Base-by-base conservation (phyloP, 2,888 invertebrate genomes). In the Ophonus ardosiacus region DNA sequence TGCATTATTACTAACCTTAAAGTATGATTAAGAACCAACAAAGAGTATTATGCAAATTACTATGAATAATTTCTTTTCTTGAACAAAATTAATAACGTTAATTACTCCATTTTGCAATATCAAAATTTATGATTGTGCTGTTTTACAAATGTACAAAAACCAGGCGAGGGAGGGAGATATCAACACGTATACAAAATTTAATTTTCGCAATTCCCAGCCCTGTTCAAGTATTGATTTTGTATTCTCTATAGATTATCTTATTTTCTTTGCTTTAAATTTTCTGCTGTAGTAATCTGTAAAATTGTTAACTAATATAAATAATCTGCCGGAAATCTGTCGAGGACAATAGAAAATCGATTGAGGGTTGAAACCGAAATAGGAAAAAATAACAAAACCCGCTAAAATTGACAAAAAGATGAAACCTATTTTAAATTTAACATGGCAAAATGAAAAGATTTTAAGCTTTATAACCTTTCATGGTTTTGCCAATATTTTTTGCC, bases 61-160 rank as follows among this genome's bases (percentile, higher is more conserved):
- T 40, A 10, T 74, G 71, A 43, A 74, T 74, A 74, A 74, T 43
- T 74, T 51, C 43, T 51, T 74, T 74, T 74, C 43, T 51, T 74
- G 43, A 74, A 18, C 71, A 43, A 21, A 68, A 71, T 17, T 43
- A 43, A 13, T 7, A 43, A 18, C 71, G 18, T 17, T 43, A 74
- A 51, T 74, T 8, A 74, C 71, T 17, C 17, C 43, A 18, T 40
- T 74, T 17, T 43, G 8, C 40, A 43, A 43, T 74, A 74, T 74
- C 18, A 74, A 74, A 40, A 43, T 74, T 43, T 43, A 43, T 8
- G 65, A 24, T 31, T 65, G 18, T 24, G 3, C 2, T 68, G 68
- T 40, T 31, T 40, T 31, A 38, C 15, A 68, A 68, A 40, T 68
- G 68, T 68, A 38, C 4, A 31, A 38, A 68, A 7, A 68, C 24